These are phyloP conservation scores for Eupsilia transversa DNA, from an alignment of 2,888 invertebrate species.

Conservation along the genomic window DNA sequence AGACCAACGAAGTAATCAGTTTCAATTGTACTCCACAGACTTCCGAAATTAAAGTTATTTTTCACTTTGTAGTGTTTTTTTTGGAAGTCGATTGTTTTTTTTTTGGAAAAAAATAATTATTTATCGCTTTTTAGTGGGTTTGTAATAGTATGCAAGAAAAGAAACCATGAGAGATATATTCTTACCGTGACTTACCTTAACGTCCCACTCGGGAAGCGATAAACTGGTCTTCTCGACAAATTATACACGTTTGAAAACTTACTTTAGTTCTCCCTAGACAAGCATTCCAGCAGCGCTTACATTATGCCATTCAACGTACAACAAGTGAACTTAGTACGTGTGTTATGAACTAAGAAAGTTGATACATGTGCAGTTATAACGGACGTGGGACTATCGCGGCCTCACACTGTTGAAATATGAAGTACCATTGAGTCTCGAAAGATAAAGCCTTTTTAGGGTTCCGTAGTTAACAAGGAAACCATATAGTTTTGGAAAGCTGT, in stretches of 20 bases:
- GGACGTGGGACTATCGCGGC: slow-evolving; percentile 44
- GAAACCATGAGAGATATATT: slow-evolving; percentile 16
- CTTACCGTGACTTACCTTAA: slow-evolving; percentile 37
- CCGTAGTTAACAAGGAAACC: too few relatives aligned
- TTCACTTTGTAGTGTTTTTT: too few relatives aligned
- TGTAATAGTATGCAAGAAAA: slow-evolving; percentile 2
- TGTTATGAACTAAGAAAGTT: slow-evolving; percentile 62
- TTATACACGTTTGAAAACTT: slow-evolving; percentile 53
- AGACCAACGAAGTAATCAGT: background rate
- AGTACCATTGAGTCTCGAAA: slow-evolving; percentile 34
- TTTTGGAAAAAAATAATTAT: too few relatives aligned
- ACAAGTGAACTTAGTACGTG: slow-evolving; percentile 51
- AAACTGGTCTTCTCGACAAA: slow-evolving; percentile 51
- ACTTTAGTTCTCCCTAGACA: slow-evolving; percentile 46
- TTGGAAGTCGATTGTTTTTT: too few relatives aligned
- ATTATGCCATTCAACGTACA: slow-evolving; percentile 50
- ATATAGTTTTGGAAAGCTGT: too few relatives aligned
- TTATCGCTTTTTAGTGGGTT: too few relatives aligned
- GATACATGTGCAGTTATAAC: slow-evolving; percentile 50
- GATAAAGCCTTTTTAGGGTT: too few relatives aligned
- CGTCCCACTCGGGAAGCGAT: slow-evolving; percentile 44
- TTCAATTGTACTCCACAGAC: background rate
- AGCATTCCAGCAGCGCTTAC: slow-evolving; percentile 38
- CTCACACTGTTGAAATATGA: slow-evolving; percentile 32
- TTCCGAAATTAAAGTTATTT: too few relatives aligned